Conservation (phyloP, 1,140 invertebrate genomes). For the Pentalonia nigronervosa region DNA sequence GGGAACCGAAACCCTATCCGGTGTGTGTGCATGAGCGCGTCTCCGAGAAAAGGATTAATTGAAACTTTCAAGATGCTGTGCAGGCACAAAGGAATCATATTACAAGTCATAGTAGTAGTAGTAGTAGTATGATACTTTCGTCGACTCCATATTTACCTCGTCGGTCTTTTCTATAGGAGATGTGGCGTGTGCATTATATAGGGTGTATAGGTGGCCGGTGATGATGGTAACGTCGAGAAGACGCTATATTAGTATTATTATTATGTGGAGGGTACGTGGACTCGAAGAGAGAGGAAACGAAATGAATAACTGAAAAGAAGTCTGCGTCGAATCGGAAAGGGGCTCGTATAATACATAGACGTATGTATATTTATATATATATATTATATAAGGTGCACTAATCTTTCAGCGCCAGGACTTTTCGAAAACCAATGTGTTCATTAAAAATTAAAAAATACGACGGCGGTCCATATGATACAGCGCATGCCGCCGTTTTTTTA, state of each 20-base stretch:
- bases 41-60: slow-evolving; percentile 59
- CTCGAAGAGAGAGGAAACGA: not conserved
- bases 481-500: not conserved
- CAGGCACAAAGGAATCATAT: slow-evolving; percentile 23
- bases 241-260: slow-evolving; percentile 2
- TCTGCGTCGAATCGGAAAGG: not conserved
- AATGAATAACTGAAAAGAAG: slow-evolving; percentile 13
- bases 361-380: not conserved
- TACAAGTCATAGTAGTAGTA: not conserved
- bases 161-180: not conserved
- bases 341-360: not conserved
- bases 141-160: slow-evolving; percentile 20
- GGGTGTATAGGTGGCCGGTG: not conserved
- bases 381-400: not conserved
- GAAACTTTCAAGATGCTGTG: slow-evolving; percentile 52
- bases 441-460: slow-evolving; percentile 12
- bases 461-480: too few species aligned
- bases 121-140: not conserved
- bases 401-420: slow-evolving; percentile 47
- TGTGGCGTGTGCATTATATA: not conserved
- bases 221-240: not conserved
- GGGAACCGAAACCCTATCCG: not conserved
- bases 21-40: not conserved
- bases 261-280: not conserved
- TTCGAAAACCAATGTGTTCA: slow-evolving; percentile 21